phyloP scores from a whole-genome alignment of 2,797 vertebrate species.

The Lutra lutra region DNA sequence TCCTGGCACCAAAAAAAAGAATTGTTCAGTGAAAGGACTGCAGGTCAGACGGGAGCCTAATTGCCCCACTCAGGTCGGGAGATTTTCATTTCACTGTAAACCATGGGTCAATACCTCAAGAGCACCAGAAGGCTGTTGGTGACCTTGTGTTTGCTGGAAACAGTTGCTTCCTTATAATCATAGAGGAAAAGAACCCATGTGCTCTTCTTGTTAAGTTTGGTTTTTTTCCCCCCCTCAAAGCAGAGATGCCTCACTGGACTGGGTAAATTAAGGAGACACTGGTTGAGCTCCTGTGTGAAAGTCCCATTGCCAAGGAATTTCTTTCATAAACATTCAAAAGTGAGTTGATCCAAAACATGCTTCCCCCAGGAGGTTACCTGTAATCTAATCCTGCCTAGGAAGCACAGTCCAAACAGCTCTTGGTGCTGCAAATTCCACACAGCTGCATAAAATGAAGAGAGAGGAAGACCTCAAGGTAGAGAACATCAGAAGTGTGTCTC shows the following conservation, averaged over 20 bases:
- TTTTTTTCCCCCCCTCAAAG: not conserved
- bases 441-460: constrained; percentile 4
- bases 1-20: not conserved
- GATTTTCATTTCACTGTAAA: not conserved
- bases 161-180: not conserved
- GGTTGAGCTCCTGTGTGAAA: not conserved
- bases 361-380: not conserved
- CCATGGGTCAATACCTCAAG: not conserved
- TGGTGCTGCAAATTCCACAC: not conserved
- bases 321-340: constrained; percentile 49
- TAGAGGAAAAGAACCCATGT: not conserved
- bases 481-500: not conserved
- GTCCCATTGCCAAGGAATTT: constrained; percentile 25
- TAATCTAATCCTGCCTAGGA: constrained; percentile 33
- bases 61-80: not conserved
- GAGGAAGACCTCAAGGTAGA: not conserved
- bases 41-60: not conserved
- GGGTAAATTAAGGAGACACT: not conserved
- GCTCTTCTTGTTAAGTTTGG: not conserved
- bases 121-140: not conserved
- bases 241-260: not conserved
- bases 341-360: constrained; percentile 2
- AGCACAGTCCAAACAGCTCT: not conserved
- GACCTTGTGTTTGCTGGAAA: constrained; percentile 31
- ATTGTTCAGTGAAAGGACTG: not conserved